Evolutionary conservation across 2,888 invertebrate species (phyloP).

Genomic region (Chirona hameri): DNA sequence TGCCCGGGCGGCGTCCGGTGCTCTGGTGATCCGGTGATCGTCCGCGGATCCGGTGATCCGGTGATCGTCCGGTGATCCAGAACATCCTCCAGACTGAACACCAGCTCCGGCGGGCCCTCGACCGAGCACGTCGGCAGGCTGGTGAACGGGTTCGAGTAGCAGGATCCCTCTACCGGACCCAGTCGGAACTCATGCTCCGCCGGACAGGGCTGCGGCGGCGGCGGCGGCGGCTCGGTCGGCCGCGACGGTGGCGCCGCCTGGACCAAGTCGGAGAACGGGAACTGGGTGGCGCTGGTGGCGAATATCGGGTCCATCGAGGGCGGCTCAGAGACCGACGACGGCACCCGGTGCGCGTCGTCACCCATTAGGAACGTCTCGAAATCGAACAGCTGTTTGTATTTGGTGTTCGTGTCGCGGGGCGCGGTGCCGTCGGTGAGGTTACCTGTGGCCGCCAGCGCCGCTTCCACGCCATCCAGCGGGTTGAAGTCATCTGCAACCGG

Average conservation of each 20-base stretch:
- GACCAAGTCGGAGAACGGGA: not conserved
- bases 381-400: constrained; percentile 9
- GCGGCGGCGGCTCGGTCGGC: not conserved
- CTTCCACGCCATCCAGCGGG: not conserved
- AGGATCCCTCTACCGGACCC: not conserved
- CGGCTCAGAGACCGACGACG: not conserved
- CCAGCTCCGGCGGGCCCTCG: constrained; percentile 7
- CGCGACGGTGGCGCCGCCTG: constrained; percentile 4
- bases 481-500: not conserved
- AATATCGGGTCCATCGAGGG: constrained; percentile 26
- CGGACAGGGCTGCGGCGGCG: not conserved
- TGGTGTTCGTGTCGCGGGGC: not conserved
- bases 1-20: not conserved
- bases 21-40: not conserved
- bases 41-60: not conserved
- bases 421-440: not conserved
- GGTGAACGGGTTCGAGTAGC: not conserved
- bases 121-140: not conserved
- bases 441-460: not conserved
- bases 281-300: constrained; percentile 27
- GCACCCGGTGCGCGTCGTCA: too few species aligned
- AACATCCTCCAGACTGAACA: constrained; percentile 6
- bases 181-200: not conserved
- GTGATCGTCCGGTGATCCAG: not conserved
- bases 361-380: not conserved